These are phyloP conservation scores for Balanococcus diminutus DNA, from an alignment of 2,888 invertebrate genomes.

Conservation along the genomic window DNA sequence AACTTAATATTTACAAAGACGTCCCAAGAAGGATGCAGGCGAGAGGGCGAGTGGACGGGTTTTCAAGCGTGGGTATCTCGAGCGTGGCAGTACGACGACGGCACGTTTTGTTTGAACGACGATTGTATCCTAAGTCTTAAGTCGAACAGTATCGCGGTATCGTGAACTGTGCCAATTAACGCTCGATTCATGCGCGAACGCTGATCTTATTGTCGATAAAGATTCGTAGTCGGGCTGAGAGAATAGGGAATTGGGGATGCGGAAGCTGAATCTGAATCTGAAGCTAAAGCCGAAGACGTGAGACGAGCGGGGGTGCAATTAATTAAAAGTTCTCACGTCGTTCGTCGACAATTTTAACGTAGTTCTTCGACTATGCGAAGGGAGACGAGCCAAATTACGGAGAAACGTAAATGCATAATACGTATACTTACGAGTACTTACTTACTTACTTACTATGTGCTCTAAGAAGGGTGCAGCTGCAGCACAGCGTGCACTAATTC, in stretches of 20 bases:
- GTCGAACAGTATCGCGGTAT: not conserved
- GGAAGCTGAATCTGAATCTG: not conserved
- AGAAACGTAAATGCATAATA: not conserved
- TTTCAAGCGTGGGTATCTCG: not conserved
- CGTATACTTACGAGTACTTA: not conserved
- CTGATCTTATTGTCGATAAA: slow-evolving; percentile 2
- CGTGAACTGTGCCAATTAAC: not conserved
- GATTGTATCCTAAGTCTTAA: no score
- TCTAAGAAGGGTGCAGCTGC: no score
- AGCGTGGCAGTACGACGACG: not conserved
- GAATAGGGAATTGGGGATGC: no score
- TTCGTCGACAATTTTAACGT: not conserved
- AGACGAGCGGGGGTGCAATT: not conserved
- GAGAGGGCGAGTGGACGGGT: no score
- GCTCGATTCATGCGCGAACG: not conserved
- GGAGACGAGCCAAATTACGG: not conserved
- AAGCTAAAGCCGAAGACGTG: not conserved
- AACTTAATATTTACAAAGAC: no score
- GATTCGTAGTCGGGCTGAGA: no score
- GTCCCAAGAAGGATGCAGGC: no score
- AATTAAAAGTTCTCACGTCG: not conserved
- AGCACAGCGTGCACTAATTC: no score
- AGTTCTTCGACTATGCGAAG: not conserved
- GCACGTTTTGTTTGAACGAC: not conserved
- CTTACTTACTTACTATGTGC: no score